These are phyloP conservation scores for Drosophila differens DNA, from an alignment of 2,888 invertebrate species.

Conservation along the genomic window DNA sequence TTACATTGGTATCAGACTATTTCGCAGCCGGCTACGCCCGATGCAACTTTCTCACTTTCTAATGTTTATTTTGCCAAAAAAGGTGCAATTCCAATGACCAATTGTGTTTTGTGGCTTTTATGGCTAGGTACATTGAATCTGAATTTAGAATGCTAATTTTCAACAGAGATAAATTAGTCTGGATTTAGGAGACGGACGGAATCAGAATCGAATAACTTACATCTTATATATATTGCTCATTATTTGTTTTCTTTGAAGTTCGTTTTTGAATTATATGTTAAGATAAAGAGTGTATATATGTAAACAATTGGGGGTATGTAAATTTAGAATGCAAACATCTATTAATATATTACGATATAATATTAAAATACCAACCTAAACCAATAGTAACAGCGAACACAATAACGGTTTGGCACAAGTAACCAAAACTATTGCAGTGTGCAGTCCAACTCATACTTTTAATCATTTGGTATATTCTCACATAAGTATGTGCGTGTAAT, in stretches of 20 bases:
- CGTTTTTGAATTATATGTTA: neutral
- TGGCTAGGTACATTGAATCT: too few species aligned
- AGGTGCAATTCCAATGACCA: too few species aligned
- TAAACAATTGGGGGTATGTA: neutral
- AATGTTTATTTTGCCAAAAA: too few species aligned
- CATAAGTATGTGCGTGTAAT: constrained; percentile 7
- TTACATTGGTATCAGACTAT: neutral
- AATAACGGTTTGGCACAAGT: constrained; percentile 38
- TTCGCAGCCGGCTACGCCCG: neutral
- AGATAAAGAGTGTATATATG: neutral
- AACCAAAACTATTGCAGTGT: constrained; percentile 15
- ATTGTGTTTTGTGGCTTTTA: too few species aligned
- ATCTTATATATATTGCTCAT: neutral
- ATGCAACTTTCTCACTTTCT: neutral
- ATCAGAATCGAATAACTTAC: too few species aligned
- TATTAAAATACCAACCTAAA: constrained; percentile 51
- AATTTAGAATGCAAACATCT: neutral
- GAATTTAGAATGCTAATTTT: too few species aligned
- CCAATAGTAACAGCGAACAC: constrained; percentile 35
- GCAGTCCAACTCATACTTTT: constrained; percentile 29
- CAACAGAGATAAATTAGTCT: too few species aligned
- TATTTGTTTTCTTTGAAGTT: neutral
- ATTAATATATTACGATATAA: constrained; percentile 3
- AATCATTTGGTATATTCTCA: constrained; percentile 13
- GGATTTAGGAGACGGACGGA: too few species aligned